These are phyloP conservation scores for Pyrocephalus nanus DNA, from an alignment of 2,797 vertebrate genomes.

Conservation along the genomic window DNA sequence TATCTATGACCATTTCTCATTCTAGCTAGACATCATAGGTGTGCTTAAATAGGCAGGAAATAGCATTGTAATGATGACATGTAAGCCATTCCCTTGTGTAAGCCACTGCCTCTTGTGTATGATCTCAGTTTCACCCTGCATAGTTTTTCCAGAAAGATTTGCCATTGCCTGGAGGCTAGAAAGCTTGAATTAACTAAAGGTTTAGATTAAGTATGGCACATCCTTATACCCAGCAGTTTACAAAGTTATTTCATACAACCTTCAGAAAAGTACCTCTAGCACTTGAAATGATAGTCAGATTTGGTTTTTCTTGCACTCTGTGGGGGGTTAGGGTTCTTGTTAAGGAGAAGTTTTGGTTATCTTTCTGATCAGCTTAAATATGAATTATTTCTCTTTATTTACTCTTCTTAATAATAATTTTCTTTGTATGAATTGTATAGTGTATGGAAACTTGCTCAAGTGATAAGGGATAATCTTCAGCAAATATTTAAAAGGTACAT, in stretches of 20 bases:
- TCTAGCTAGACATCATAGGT: background rate
- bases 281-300: background rate
- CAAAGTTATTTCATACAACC: background rate
- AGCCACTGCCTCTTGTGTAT: background rate
- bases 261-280: conserved; percentile 28
- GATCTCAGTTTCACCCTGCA: background rate
- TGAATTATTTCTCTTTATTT: background rate
- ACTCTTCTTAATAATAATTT: background rate
- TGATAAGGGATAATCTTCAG: background rate
- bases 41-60: background rate
- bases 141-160: background rate
- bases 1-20: background rate
- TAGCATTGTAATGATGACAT: background rate
- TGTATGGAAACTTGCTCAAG: background rate
- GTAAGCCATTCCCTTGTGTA: background rate
- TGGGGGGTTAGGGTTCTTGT: background rate
- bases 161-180: background rate
- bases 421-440: background rate
- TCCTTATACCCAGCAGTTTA: background rate
- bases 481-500: background rate
- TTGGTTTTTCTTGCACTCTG: background rate
- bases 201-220: background rate
- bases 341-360: background rate
- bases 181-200: conserved; percentile 10
- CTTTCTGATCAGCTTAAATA: background rate